phyloP scores from a whole-genome alignment of 2,113 vertebrate species.

The Rhabdornis inornatus region DNA sequence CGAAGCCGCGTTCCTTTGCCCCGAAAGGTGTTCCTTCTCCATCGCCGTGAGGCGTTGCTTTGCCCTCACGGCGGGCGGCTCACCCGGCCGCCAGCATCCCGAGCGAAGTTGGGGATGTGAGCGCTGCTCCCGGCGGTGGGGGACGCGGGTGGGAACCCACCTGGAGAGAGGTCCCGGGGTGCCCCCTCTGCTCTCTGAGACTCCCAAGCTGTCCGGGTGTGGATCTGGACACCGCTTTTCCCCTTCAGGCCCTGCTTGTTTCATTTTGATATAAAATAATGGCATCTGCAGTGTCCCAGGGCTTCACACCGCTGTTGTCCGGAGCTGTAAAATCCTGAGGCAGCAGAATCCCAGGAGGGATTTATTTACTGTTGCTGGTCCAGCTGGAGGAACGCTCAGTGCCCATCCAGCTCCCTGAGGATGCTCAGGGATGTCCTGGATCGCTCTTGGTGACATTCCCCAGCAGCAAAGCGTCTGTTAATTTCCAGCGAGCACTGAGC shows the following conservation, averaged over 20 bases:
- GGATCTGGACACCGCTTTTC: not conserved
- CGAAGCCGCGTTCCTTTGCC: not conserved
- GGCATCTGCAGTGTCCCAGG: not conserved
- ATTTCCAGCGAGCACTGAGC: not conserved
- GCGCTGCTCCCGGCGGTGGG: rapidly evolving
- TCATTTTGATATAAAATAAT: not conserved
- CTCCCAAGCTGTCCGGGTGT: not conserved
- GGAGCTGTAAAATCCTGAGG: not conserved
- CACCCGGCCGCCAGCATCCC: not conserved
- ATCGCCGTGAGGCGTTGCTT: not conserved
- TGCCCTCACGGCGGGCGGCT: not conserved
- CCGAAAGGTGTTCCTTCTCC: not conserved
- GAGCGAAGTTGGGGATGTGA: not conserved
- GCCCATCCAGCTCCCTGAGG: not conserved
- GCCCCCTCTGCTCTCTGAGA: not conserved
- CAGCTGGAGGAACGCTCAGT: not conserved
- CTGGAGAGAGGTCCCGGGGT: not conserved
- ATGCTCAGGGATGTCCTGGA: not conserved
- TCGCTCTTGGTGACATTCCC: not conserved
- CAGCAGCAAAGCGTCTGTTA: rapidly evolving
- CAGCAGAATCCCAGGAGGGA: not conserved
- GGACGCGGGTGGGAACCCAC: not conserved
- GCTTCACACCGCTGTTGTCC: not conserved
- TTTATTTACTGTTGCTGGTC: not conserved
- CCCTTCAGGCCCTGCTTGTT: not conserved